A percentile compares a stretch with the other conserved stretches of the same genome.
These are phyloP conservation scores for Platichthys stellatus DNA, from an alignment of 2,113 vertebrate genomes.

Conservation along the genomic window DNA sequence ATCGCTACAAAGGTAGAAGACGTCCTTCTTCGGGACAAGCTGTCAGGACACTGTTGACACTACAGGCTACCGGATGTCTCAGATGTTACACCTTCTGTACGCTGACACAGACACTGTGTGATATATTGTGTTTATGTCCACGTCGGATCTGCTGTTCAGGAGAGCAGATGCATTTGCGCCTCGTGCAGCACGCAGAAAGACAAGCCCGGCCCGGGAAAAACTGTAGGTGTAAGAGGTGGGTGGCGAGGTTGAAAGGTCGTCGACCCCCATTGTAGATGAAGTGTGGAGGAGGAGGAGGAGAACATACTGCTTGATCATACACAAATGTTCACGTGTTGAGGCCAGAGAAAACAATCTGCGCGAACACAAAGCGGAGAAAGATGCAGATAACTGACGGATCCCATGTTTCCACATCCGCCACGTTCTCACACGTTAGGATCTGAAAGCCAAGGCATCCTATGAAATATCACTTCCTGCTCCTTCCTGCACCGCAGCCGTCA, in stretches of 20 bases:
- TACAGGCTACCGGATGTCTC: slow-evolving; percentile 58
- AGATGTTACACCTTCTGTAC: slow-evolving; percentile 59
- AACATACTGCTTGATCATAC: slow-evolving; percentile 54
- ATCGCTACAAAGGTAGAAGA: neutral
- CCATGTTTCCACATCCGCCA: neutral
- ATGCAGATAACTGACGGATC: slow-evolving; percentile 11
- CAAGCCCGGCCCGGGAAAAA: slow-evolving; percentile 34
- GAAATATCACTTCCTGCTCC: slow-evolving; percentile 4
- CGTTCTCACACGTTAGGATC: neutral
- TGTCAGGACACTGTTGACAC: slow-evolving; percentile 43
- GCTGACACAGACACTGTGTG: slow-evolving; percentile 54
- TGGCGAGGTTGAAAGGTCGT: slow-evolving; percentile 62
- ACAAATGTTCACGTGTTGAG: slow-evolving; percentile 49
- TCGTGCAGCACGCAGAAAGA: slow-evolving; percentile 9
- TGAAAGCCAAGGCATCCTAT: too few species aligned
- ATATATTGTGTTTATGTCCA: slow-evolving; percentile 31
- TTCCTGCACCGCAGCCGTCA: slow-evolving; percentile 26
- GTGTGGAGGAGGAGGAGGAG: slow-evolving; percentile 65
- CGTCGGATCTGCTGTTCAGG: slow-evolving; percentile 2
- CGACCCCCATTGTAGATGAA: slow-evolving; percentile 70
- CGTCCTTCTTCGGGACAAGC: slow-evolving; percentile 19
- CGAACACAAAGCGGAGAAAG: slow-evolving; percentile 30
- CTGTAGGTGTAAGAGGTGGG: slow-evolving; percentile 75
- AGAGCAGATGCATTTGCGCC: slow-evolving; percentile 24
- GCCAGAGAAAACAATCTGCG: slow-evolving; percentile 45